phyloP scores from a whole-genome alignment of 2,113 vertebrate species.

The Pollachius pollachius region DNA sequence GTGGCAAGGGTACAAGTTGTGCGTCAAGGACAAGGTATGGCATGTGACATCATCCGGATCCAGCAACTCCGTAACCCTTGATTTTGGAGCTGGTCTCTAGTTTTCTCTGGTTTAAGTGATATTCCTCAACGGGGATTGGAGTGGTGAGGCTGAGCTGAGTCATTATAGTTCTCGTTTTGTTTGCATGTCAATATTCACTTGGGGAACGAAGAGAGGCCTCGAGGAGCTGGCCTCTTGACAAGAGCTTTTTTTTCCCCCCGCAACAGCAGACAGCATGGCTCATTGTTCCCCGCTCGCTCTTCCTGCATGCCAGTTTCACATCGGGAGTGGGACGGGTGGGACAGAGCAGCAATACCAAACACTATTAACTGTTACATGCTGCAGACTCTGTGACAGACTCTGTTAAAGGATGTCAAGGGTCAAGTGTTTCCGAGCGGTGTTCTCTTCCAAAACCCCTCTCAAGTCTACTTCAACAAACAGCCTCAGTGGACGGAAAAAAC shows the following conservation, averaged over 20 bases:
- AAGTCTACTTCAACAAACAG: constrained; percentile 47
- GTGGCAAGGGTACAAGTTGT: too few relatives aligned
- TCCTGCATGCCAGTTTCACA: constrained; percentile 63
- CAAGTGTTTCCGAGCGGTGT: constrained; percentile 50
- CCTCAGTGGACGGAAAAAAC: constrained; percentile 46
- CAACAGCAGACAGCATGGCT: constrained; percentile 53
- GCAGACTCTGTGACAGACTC: constrained; percentile 54
- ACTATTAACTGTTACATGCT: constrained; percentile 57
- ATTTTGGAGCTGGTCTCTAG: too few relatives aligned
- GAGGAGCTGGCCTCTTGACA: constrained; percentile 56
- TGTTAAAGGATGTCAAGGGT: constrained; percentile 53
- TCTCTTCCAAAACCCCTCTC: constrained; percentile 54
- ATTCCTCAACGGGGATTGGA: background rate
- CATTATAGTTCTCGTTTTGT: constrained; percentile 33
- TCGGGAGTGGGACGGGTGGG: constrained; percentile 55
- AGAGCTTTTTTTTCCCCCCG: constrained; percentile 9
- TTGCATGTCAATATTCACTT: constrained; percentile 52
- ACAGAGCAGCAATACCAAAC: constrained; percentile 41
- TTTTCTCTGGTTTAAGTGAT: too few relatives aligned
- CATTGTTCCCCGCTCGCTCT: constrained; percentile 64
- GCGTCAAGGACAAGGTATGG: too few relatives aligned
- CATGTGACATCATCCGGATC: too few relatives aligned
- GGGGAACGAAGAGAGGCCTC: constrained; percentile 34
- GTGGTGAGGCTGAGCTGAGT: background rate
- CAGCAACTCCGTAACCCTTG: too few relatives aligned